These are phyloP conservation scores for Linyphia triangularis DNA, from an alignment of 2,888 invertebrate species.

Conservation along the genomic window DNA sequence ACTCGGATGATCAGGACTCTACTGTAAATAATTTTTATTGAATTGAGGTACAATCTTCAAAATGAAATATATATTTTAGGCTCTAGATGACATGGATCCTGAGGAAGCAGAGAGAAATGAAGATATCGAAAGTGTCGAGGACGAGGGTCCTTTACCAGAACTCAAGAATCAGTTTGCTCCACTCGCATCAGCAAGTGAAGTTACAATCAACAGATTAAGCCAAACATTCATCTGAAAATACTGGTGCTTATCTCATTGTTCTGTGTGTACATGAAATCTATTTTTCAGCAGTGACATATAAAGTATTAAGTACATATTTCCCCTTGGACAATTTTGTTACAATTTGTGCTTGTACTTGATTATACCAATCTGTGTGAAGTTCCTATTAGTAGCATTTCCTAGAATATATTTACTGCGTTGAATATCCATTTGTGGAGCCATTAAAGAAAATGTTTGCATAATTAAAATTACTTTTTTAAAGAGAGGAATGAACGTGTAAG, in stretches of 20 bases:
- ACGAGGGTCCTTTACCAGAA: conserved; percentile 64
- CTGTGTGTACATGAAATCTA: background rate
- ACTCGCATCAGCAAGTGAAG: conserved; percentile 74
- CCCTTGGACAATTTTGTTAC: background rate
- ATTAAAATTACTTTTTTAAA: background rate
- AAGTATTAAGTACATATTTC: conserved; percentile 12
- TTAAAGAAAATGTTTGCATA: background rate
- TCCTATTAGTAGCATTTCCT: background rate
- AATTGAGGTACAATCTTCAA: background rate
- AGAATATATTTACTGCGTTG: background rate
- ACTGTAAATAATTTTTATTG: background rate
- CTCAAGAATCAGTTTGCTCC: conserved; percentile 71
- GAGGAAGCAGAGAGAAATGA: conserved; percentile 55
- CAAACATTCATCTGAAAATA: conserved; percentile 67
- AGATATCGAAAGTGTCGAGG: conserved; percentile 40
- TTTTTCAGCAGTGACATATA: background rate
- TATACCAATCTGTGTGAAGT: background rate
- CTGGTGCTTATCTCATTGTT: background rate
- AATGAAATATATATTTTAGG: conserved; percentile 55
- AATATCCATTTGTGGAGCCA: background rate
- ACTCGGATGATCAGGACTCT: too few species aligned
- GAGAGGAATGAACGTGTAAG: too few species aligned
- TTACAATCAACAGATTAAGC: conserved; percentile 75
- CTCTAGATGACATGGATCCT: conserved; percentile 72
- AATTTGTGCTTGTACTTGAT: background rate